phyloP scores from a whole-genome alignment of 2,113 vertebrate genomes.

The Verasper variegatus region DNA sequence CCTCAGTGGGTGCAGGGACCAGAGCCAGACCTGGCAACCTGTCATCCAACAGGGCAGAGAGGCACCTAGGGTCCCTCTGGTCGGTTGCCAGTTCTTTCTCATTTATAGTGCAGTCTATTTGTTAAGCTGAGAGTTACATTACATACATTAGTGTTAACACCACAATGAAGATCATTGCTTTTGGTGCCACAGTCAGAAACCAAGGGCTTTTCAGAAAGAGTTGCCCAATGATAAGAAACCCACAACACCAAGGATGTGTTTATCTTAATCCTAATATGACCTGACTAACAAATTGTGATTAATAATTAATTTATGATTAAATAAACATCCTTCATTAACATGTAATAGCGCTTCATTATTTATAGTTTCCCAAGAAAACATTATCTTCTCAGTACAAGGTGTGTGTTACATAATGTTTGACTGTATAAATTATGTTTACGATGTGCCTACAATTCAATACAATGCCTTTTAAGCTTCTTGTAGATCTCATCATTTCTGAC shows the following conservation, averaged over 20 bases:
- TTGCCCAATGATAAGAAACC: too few species aligned
- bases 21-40: conserved; percentile 61
- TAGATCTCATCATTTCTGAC: too few species aligned
- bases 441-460: neutral
- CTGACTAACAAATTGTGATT: too few species aligned
- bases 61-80: conserved; percentile 9
- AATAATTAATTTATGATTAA: neutral
- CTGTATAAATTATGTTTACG: neutral
- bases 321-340: neutral
- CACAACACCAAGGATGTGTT: too few species aligned
- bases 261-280: too few species aligned
- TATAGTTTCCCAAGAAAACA: neutral
- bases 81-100: conserved; percentile 37
- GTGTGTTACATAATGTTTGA: too few species aligned
- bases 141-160: neutral
- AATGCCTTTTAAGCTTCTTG: too few species aligned
- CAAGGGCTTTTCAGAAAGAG: neutral
- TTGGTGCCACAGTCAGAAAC: conserved; percentile 2
- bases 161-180: neutral
- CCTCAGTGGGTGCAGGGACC: conserved; percentile 36
- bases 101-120: conserved; percentile 37
- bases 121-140: conserved; percentile 1
- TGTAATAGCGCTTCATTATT: neutral
- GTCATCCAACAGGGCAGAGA: conserved; percentile 33
- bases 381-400: neutral